Conservation (phyloP, 2,888 invertebrate species). For the Sialis lutaria region DNA sequence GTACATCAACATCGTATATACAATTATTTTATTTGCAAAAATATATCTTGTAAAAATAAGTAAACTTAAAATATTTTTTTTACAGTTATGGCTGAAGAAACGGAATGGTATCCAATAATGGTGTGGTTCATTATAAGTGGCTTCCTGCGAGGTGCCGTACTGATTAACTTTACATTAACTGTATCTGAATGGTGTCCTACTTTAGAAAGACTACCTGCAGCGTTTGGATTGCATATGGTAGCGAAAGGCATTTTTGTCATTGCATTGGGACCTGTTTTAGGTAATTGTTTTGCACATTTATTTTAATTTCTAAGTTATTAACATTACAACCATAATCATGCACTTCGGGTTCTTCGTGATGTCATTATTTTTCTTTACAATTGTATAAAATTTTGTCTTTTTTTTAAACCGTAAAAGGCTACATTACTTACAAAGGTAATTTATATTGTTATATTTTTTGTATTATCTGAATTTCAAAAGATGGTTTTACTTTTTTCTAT, state of each 20-base stretch:
- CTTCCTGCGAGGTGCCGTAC: constrained; percentile 59
- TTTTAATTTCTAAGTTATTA: neutral
- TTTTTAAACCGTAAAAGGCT: no score
- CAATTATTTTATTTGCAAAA: no score
- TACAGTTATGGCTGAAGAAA: constrained; percentile 56
- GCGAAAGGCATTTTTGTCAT: constrained; percentile 57
- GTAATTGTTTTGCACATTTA: constrained; percentile 23
- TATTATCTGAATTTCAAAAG: no score
- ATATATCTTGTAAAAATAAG: constrained; percentile 15
- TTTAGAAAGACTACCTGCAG: constrained; percentile 52
- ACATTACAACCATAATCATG: no score
- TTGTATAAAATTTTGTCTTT: no score
- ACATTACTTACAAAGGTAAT: no score
- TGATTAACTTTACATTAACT: constrained; percentile 62
- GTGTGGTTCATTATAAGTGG: constrained; percentile 57
- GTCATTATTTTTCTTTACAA: no score
- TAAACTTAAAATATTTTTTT: constrained; percentile 19
- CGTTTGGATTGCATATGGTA: constrained; percentile 62
- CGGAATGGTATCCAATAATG: constrained; percentile 49
- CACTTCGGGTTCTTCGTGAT: no score
- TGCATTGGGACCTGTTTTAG: constrained; percentile 48
- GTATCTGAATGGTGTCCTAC: constrained; percentile 59
- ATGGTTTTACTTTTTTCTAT: no score
- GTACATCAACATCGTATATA: no score
- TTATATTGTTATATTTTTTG: no score